Base-by-base conservation (phyloP, 2,797 vertebrate genomes). In the Danionella dracula region DNA sequence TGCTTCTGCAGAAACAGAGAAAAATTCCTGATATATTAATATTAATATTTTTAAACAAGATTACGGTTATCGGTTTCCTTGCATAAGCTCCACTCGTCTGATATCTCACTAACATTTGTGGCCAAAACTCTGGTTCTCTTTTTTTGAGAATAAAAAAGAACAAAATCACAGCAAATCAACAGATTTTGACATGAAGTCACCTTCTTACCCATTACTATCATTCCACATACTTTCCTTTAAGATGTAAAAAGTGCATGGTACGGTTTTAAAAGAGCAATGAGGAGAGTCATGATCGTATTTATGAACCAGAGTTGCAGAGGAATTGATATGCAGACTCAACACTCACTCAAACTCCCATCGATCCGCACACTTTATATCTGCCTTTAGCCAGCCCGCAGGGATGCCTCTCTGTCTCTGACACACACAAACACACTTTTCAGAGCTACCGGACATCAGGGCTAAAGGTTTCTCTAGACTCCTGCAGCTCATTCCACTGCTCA, bases 311-410 rank as follows among this genome's bases (percentile, higher is more conserved):
- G 15, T 35, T 42, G 41, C 13, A 13, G 12, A 19, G 51, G n/a
- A 51, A n/a, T 17, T 10, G 4, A 37, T 46, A 61, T 54, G 34
- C 37, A 11, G 42, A 41, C 64, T 58, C 54, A 57, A 53, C 27
- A 32, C 40, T 46, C 42, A 56, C 19, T 38, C 42, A 56, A 23
- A 50, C 34, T n/a, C 4, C 1, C 48, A 67, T 49, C 38, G 48
- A 55, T 55, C 34, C 55, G 29, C 29, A 61, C 13, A 37, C 40
- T 27, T 56, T 56, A 16, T 48, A 64, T 35, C 13, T 5, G 4
- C 45, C 15, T 40, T 50, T 40, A 15, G 17, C 1, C 1, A 5
- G 61, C 38, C 61, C 15, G 23, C 8, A 38, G 32, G 29, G 12
- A 55, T 5, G 2, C 38, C 8, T n/a, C 4, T 37, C 41, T n/a